phyloP scores from a whole-genome alignment of 2,888 invertebrate genomes.

The Limnephilus marmoratus region DNA sequence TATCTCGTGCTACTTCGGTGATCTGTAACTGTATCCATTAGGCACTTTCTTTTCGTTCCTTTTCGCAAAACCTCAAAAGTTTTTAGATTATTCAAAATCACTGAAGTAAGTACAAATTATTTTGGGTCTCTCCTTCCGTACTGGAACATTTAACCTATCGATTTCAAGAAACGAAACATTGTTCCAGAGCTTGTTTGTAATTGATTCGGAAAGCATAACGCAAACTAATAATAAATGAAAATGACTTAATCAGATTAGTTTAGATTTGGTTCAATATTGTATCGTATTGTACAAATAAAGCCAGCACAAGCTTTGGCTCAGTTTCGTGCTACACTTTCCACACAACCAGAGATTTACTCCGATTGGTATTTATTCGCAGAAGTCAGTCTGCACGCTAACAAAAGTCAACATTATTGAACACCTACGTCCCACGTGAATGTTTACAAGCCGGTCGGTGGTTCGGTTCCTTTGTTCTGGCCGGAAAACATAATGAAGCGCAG shows the following conservation, averaged over 20 bases:
- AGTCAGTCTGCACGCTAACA: constrained; percentile 21
- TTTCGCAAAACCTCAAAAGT: too few species aligned
- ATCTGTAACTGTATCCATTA: too few species aligned
- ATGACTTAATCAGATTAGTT: neutral
- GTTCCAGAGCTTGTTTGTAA: too few species aligned
- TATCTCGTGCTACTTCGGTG: too few species aligned
- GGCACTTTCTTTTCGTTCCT: too few species aligned
- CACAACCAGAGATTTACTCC: neutral
- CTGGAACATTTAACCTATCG: neutral
- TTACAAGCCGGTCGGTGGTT: neutral
- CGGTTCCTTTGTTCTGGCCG: neutral
- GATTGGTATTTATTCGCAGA: constrained; percentile 13
- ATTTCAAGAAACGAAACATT: neutral
- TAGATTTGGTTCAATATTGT: neutral
- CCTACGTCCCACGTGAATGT: neutral
- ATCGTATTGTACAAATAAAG: neutral
- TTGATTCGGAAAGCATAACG: neutral
- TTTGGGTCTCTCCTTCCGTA: neutral
- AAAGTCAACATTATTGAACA: neutral
- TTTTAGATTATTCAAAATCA: too few species aligned
- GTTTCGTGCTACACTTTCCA: neutral
- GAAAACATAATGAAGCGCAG: neutral
- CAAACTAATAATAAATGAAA: neutral
- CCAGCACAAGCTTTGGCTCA: neutral
- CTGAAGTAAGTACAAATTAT: neutral